A percentile compares a stretch with the other conserved stretches of the same genome.
Conservation (phyloP, 1,140 invertebrate genomes). For the Drosophila arawakana region DNA sequence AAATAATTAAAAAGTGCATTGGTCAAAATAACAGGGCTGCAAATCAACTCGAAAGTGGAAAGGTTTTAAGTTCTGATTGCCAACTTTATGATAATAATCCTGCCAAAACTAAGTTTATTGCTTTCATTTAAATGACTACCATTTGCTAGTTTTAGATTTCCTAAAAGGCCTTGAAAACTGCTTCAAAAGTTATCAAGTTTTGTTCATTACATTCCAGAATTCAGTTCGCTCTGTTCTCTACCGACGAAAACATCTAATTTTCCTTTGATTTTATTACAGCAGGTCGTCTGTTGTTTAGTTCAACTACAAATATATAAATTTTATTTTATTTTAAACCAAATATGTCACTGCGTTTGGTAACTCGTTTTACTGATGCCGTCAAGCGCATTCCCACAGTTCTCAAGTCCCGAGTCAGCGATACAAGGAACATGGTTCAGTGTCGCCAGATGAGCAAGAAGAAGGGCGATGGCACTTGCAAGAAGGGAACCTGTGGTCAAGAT, state of each 20-base stretch:
- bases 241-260: neutral
- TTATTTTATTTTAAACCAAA: neutral
- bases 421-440: neutral
- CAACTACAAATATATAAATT: neutral
- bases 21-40: too few species aligned
- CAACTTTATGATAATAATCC: too few species aligned
- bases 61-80: too few species aligned
- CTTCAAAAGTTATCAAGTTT: neutral
- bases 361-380: neutral
- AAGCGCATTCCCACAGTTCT: neutral
- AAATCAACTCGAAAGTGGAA: too few species aligned
- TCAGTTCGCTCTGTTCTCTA: neutral
- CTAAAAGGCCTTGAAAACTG: neutral
- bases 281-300: slow-evolving; percentile 5
- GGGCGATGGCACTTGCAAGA: slow-evolving; percentile 10
- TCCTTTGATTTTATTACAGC: neutral
- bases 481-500: neutral
- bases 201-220: neutral
- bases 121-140: too few species aligned
- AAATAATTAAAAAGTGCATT: neutral
- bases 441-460: slow-evolving; percentile 32
- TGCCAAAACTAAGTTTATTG: too few species aligned
- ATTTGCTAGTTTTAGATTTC: neutral
- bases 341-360: slow-evolving; percentile 15
- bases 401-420: neutral